These are phyloP conservation scores for Cheilosia impressa DNA, from an alignment of 2,888 invertebrate genomes.

Conservation along the genomic window DNA sequence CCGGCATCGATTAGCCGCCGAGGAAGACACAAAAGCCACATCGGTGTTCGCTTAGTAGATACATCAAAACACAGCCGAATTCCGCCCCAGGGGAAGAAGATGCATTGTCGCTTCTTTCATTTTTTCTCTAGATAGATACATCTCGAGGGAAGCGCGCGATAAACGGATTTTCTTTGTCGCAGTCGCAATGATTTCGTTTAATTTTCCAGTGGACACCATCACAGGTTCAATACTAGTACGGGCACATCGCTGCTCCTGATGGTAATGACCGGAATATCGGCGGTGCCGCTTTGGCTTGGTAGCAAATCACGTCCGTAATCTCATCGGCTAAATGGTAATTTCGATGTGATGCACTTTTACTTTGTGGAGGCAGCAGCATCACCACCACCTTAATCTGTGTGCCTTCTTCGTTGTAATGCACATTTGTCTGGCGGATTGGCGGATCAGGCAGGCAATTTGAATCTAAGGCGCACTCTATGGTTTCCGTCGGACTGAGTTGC, in stretches of 20 bases:
- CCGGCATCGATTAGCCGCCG: slow-evolving; percentile 61
- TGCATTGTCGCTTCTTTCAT: slow-evolving; percentile 22
- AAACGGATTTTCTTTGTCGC: slow-evolving; percentile 34
- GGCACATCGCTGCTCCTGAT: not conserved
- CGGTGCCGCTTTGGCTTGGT: slow-evolving; percentile 29
- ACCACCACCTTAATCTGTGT: slow-evolving; percentile 3
- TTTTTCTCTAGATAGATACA: slow-evolving; percentile 27
- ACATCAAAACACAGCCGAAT: slow-evolving; percentile 50
- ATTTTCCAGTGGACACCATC: slow-evolving; percentile 39
- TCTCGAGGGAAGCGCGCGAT: slow-evolving; percentile 36
- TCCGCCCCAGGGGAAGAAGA: slow-evolving; percentile 12
- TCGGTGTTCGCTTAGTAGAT: slow-evolving; percentile 41
- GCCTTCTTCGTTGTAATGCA: slow-evolving; percentile 26
- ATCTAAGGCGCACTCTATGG: slow-evolving; percentile 30
- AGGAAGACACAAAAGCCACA: slow-evolving; percentile 25
- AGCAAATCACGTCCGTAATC: slow-evolving; percentile 75
- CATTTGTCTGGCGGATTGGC: slow-evolving; percentile 18
- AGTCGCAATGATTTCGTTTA: slow-evolving; percentile 61
- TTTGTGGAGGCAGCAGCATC: slow-evolving; percentile 25
- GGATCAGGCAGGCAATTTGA: slow-evolving; percentile 13
- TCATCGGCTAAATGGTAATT: slow-evolving; percentile 72
- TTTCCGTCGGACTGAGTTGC: slow-evolving; percentile 40
- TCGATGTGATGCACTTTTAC: slow-evolving; percentile 72
- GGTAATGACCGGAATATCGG: slow-evolving; percentile 42
- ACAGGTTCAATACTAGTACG: not conserved